Conservation (phyloP, 1,140 invertebrate genomes). For the Batillaria attramentaria region DNA sequence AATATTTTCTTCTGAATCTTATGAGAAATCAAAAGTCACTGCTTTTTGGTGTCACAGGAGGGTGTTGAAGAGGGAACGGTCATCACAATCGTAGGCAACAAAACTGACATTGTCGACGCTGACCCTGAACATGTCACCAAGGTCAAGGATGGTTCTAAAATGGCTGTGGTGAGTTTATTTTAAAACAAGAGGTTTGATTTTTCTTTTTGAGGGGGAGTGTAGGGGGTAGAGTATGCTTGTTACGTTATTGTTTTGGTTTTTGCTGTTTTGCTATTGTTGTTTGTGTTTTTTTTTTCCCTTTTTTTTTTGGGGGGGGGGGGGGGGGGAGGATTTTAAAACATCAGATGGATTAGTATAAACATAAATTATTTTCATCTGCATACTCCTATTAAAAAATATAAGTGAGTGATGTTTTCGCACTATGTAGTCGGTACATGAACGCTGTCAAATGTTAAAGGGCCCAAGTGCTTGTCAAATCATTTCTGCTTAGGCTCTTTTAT, state of each 20-base stretch:
- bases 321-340: no score
- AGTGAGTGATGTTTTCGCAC: no score
- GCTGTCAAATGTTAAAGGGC: no score
- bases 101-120: conserved; percentile 71
- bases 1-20: no score
- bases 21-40: no score
- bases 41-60: conserved; percentile 54
- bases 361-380: no score
- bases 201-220: not conserved
- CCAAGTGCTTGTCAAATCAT: no score
- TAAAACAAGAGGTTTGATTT: not conserved
- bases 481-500: no score
- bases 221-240: not conserved
- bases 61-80: conserved; percentile 71
- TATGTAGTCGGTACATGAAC: no score
- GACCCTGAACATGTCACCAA: conserved; percentile 70
- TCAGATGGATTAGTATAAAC: no score
- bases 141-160: conserved; percentile 72
- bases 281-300: not conserved
- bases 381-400: no score
- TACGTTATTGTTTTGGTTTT: not conserved
- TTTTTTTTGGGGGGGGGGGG: no score
- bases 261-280: not conserved
- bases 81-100: conserved; percentile 72
- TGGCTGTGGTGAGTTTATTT: conserved; percentile 73